These are phyloP conservation scores for Scelioninae gen. 1 DNA, from an alignment of 2,888 invertebrate species.

Conservation along the genomic window DNA sequence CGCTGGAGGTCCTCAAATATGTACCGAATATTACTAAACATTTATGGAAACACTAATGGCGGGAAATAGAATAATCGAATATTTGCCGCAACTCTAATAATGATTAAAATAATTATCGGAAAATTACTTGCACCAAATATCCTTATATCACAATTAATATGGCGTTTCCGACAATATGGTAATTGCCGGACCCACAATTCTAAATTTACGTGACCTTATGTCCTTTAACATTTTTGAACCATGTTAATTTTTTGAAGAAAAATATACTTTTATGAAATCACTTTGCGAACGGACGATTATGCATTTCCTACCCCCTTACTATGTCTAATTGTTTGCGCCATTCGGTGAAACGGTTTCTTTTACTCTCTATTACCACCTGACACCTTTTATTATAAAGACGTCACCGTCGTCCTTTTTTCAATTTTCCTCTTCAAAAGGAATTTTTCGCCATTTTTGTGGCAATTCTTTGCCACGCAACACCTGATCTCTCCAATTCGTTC, in stretches of 20 bases:
- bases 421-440: conserved; percentile 12
- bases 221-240: too few species aligned
- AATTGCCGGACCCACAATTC: too few species aligned
- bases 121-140: too few species aligned
- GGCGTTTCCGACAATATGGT: too few species aligned
- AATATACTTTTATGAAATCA: not conserved
- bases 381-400: conserved; percentile 30
- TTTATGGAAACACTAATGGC: conserved; percentile 3
- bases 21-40: not conserved
- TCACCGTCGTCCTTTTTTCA: conserved; percentile 15
- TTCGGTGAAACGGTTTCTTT: conserved; percentile 7
- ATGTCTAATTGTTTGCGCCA: conserved; percentile 15
- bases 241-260: not conserved
- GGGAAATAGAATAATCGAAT: not conserved
- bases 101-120: not conserved
- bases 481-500: conserved; percentile 22
- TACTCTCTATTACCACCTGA: conserved; percentile 6
- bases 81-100: too few species aligned
- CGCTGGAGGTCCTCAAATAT: not conserved
- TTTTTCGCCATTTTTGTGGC: conserved; percentile 28
- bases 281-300: not conserved
- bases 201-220: too few species aligned
- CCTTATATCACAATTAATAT: too few species aligned
- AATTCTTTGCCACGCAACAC: conserved; percentile 37
- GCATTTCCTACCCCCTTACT: conserved; percentile 22